These are phyloP conservation scores for Pseudochromis fuscus DNA, from an alignment of 2,797 vertebrate genomes.

Conservation along the genomic window DNA sequence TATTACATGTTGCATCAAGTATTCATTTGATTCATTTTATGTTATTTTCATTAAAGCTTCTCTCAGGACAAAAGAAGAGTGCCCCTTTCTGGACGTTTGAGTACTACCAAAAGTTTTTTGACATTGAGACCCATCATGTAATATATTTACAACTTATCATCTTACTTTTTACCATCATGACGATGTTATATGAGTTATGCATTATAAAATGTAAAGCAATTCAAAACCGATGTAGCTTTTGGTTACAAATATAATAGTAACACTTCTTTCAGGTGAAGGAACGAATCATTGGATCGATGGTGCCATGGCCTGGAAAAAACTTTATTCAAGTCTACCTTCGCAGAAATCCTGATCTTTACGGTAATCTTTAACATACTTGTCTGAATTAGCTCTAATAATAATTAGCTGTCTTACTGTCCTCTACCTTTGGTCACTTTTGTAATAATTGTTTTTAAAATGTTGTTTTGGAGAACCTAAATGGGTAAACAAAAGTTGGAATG, in stretches of 20 bases:
- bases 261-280: constrained; percentile 88
- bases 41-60: constrained; percentile 83
- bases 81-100: constrained; percentile 97
- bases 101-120: constrained; percentile 96
- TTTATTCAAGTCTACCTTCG: constrained; percentile 93
- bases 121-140: constrained; percentile 95
- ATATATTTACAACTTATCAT: constrained; percentile 14
- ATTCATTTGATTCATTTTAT: neutral
- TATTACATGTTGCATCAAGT: neutral
- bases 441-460: neutral
- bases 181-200: no score
- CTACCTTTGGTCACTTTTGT: neutral
- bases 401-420: neutral
- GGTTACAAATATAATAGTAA: neutral
- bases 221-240: neutral
- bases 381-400: neutral
- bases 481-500: neutral
- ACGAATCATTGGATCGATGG: constrained; percentile 93
- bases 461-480: neutral
- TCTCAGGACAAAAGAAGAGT: constrained; percentile 92
- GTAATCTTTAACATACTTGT: constrained; percentile 75
- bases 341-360: constrained; percentile 96
- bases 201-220: neutral
- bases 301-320: constrained; percentile 96
- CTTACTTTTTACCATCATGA: neutral